Evolutionary conservation across 2,797 vertebrate species (phyloP), one percentile per base, ranked within the genome.

Genomic region (Enteromius mattozi): DNA sequence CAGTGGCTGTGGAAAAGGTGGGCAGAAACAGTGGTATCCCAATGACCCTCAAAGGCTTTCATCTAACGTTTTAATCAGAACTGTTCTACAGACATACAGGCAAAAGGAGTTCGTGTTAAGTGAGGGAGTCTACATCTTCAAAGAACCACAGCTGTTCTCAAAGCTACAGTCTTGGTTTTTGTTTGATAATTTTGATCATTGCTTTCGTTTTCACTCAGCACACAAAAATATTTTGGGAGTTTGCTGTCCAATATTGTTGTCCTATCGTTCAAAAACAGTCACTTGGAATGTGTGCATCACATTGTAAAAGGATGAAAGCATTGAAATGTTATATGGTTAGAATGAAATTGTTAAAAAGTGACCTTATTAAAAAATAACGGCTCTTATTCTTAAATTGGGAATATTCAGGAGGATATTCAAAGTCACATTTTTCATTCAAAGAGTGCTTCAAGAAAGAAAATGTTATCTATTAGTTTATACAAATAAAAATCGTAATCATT

Each of bases 21-120:
- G 80, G 69, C 81, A 65, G 42, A 78, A 63, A 78, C 81, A 74
- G 45, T 80, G 56, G 82, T 85, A 75, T 79, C 61, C 82, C 84
- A 68, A 54, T 79, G 68, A 72, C 72, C 65, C 72, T 86, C 79
- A 42, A 75, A 87, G 84, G 82, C 75, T 86, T 87, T 84, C 27
- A 86, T 76, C 40, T 51, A 81, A 78, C 45, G 14, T 77, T 83
- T 81, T 82, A 85, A 87, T 87, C 68, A 35, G 83, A 81, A 77
- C 51, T 24, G 68, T 51, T 63, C 59, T 56, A 69, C 81, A 76
- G 45, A 70, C 68, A 51, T 27, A 71, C n/a, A 79, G 69, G 74
- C 51, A 78, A 78, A 82, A 7, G 24, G 24, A 74, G 14, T 12
- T 4, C 7, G 30, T 70, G 59, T 65, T 65, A 68, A 51, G 17